A percentile compares a stretch with the other conserved stretches of the same genome.
Conservation (phyloP, 2,113 vertebrate species). For the Porphyrio hochstetteri region DNA sequence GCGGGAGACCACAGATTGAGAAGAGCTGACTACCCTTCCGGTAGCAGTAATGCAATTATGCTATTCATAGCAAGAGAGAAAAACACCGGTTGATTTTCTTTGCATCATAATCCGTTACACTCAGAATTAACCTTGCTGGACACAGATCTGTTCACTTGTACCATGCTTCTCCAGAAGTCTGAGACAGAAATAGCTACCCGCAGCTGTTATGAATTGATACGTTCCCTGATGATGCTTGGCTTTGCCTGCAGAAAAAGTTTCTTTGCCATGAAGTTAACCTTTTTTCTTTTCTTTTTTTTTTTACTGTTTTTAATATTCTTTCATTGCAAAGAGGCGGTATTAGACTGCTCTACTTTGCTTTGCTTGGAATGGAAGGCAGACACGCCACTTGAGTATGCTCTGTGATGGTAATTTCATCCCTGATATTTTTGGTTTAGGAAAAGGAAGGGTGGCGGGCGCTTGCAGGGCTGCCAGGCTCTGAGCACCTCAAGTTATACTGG, state of each 20-base stretch:
- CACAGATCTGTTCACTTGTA: slow-evolving; percentile 45
- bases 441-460: not conserved
- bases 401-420: not conserved
- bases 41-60: not conserved
- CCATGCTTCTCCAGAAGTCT: slow-evolving; percentile 2
- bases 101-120: slow-evolving; percentile 48
- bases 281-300: not conserved
- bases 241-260: not conserved
- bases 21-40: slow-evolving; percentile 33
- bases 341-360: not conserved
- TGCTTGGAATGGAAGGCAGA: slow-evolving; percentile 40
- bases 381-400: not conserved
- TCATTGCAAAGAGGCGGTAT: not conserved
- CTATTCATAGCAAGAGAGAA: slow-evolving; percentile 20
- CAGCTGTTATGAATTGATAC: slow-evolving; percentile 45
- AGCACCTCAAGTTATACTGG: not conserved
- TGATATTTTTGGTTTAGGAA: not conserved
- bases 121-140: slow-evolving; percentile 53
- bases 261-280: not conserved
- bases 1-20: slow-evolving; percentile 47
- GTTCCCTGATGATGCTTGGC: not conserved
- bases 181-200: slow-evolving; percentile 50
- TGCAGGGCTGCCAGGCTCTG: not conserved
- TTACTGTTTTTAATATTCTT: slow-evolving; percentile 12
- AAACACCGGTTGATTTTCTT: slow-evolving; percentile 32